These are phyloP conservation scores for Anguilla rostrata DNA, from an alignment of 2,113 vertebrate species.

Conservation along the genomic window DNA sequence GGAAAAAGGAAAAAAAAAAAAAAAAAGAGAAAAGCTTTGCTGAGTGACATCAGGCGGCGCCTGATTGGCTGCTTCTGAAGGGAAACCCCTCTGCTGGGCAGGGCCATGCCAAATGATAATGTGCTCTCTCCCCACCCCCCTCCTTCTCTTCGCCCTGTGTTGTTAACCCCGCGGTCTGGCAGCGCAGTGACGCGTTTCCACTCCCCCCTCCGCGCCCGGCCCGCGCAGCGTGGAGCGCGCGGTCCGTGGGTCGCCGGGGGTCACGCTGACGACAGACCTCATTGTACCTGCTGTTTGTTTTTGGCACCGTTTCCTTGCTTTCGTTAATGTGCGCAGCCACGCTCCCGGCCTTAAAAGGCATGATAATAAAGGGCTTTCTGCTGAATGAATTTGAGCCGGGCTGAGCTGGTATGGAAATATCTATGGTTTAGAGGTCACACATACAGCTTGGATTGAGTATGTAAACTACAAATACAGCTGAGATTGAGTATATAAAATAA, in stretches of 20 bases:
- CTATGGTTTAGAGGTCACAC: no score
- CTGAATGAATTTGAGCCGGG: background rate
- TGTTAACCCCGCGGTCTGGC: slow-evolving; percentile 3
- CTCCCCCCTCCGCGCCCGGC: background rate
- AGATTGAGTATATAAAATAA: no score
- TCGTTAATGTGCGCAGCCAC: background rate
- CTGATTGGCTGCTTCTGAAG: slow-evolving; percentile 27
- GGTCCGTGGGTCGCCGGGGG: background rate
- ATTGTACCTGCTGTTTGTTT: slow-evolving; percentile 14
- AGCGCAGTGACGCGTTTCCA: background rate
- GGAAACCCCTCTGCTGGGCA: slow-evolving; percentile 29
- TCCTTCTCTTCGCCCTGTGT: background rate
- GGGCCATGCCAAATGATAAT: background rate
- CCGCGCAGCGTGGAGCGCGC: background rate
- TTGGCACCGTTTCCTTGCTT: background rate
- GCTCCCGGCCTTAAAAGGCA: background rate
- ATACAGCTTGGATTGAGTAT: no score
- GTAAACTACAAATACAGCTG: no score
- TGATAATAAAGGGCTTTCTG: background rate
- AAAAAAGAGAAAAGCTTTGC: background rate
- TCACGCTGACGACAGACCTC: background rate
- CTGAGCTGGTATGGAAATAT: background rate
- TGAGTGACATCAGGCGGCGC: slow-evolving; percentile 20
- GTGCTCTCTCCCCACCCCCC: background rate
- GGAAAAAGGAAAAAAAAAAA: background rate